Base-by-base conservation (phyloP, 1,140 invertebrate species). In the Tetramorium parvispinum region DNA sequence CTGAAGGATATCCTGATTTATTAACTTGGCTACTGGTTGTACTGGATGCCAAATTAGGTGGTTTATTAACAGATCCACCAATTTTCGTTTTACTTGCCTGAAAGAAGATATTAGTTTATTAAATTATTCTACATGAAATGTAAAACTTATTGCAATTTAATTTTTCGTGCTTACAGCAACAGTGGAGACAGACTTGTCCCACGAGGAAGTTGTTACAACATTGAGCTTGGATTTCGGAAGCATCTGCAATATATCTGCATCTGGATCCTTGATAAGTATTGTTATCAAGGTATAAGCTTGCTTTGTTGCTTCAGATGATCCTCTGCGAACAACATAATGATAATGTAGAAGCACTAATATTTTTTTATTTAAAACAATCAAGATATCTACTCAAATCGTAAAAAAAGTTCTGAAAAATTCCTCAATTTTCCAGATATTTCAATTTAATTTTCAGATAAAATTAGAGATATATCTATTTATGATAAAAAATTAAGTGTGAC, bases 241-340 rank as follows among this genome's bases (percentile, higher is more conserved):
- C 95, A 99, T 97, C 94, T 98, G 97, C 85, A 97, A 94, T 88
- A 99, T 97, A 94, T 99, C 98, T 8, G 98, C 98, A 85, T 99
- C 98, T 6, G 98, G 98, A 95, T 99, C 98, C 94, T 98, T 98
- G 85, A 99, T 98, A 68, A 99, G 96, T 18, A 98, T 96, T 57
- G 97, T 96, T 85, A 99, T 99, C 76, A 99, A 96, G 79, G 96
- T 96, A 91, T 98, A 97, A 66, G 98, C 98, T 94, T 98, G 98
- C 93, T 98, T 98, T 3, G 98, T 99, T 0, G 98, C 97, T 88
- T 99, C 98, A 21, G 97, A 96, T n/a, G 98, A 97, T 66, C 98
- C 98, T 94, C 97, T 97, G 93, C 43, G 68, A 87, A 87, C 32
- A 87, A 85, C 24, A 43, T 24, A 82, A 24, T 13, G 4, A 16